Base-by-base conservation (phyloP, 2,113 vertebrate genomes). In the Scolopax mira region DNA sequence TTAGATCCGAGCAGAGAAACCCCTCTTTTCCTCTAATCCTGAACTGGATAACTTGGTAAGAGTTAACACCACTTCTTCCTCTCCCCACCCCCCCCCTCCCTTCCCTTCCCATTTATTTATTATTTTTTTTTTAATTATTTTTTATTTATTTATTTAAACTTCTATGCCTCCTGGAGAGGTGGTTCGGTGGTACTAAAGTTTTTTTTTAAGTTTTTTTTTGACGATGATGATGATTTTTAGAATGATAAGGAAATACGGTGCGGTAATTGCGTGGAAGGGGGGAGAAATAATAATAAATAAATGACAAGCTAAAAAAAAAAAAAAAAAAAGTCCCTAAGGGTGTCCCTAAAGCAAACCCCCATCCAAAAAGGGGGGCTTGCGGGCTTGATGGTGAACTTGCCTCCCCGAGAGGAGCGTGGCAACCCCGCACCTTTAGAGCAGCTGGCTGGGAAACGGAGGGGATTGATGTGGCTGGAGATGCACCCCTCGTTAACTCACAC, bases 31-130 rank as follows among this genome's bases (percentile, higher is more conserved):
- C 98, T 99, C 99, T 94, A 99, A 99, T 98, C 99, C 99, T 94
- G 99, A 99, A 97, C 98, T 99, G 99, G 99, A 99, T 98, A 99
- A 99, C 98, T 99, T 99, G 99, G 99, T 99, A 99, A 99, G 99
- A 97, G 92, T 90, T 92, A 93, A 94, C 57, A 81, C 69, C 55
- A 54, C 73, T 92, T 93, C 49, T 96, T 96, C 91, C 89, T 94
- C 35, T 90, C 93, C 93, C 93, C 85, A 65, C 83, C 85, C 91
- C 91, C 91, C 35, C 90, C 51, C 73, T 71, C 79, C 74, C 52
- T 48, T 72, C 64, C 58, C 83, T 69, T 67, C 71, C 82, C 33
- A 84, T 67, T 69, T 58, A 35, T 35, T n/a, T 23, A 23, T 58
- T 54, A 42, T 42, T n/a, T 6, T 54, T 54, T 54, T 30, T 30